Conservation (phyloP, 2,888 invertebrate genomes). For the Hirtodrosophila confusa region DNA sequence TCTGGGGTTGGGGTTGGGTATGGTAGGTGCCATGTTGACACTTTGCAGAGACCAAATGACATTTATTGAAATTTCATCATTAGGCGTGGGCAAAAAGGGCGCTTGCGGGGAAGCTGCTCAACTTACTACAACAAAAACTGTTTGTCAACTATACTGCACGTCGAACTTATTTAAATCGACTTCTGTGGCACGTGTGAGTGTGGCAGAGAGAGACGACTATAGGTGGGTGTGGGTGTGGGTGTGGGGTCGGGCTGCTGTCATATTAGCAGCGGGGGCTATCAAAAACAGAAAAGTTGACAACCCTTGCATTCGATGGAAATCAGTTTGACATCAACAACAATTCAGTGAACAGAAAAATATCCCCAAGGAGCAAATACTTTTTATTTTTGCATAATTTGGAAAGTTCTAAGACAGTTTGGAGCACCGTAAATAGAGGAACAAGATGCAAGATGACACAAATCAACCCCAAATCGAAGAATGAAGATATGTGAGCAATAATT, state of each 20-base stretch:
- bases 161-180: conserved; percentile 75
- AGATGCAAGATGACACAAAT: conserved; percentile 56
- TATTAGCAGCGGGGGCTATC: conserved; percentile 60
- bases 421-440: conserved; percentile 8
- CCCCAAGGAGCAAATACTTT: conserved; percentile 64
- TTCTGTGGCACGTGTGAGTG: conserved; percentile 56
- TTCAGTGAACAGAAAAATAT: conserved; percentile 78
- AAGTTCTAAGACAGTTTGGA: conserved; percentile 57
- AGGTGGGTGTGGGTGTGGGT: not conserved
- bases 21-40: conserved; percentile 70
- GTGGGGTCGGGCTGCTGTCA: conserved; percentile 34
- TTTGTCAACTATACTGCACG: conserved; percentile 63
- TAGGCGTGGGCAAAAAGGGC: conserved; percentile 28
- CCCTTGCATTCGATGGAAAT: conserved; percentile 65
- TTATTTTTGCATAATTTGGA: conserved; percentile 72
- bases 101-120: conserved; percentile 2
- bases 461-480: conserved; percentile 56
- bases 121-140: conserved; percentile 31
- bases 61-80: conserved; percentile 77
- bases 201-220: not conserved
- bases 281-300: conserved; percentile 44
- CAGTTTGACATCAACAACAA: conserved; percentile 67
- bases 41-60: conserved; percentile 70
- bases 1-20: not conserved
- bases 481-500: conserved; percentile 56